Base-by-base conservation (phyloP, 2,888 invertebrate species). In the Trichopria drosophilae region DNA sequence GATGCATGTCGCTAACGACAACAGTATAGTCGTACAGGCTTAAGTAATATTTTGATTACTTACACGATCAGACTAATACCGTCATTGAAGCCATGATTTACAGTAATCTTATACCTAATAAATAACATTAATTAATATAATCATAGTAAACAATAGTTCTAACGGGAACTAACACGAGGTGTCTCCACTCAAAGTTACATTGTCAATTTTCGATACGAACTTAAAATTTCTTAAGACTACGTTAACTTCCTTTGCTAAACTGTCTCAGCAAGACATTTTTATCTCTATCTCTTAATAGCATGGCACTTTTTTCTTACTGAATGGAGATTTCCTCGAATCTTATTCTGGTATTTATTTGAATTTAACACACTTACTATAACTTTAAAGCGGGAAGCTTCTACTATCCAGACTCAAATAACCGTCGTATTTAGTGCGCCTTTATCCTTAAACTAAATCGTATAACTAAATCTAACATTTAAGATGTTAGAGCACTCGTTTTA, bases 1-100 rank as follows among this genome's bases (percentile, higher is more conserved):
- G 58, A 65, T 63, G 73, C 72, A 73, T 72, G 72, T 58, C 55
- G 61, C 57, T 62, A 64, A 54, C 57, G 57, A 65, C 62, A 52
- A 59, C 59, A 59, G 57, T 59, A 66, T 60, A 24, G 58, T 60
- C 53, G 58, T 20, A 24, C 32, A 24, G 56, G 65, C 64, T 69
- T 66, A 28, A 51, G 37, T 61, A 63, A 61, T 51, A 57, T 61
- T 57, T 54, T 40, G 57, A 60, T 50, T 55, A 60, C 50, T 62
- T 61, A 58, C 34, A 56, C 48, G 40, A 57, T 42, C 57, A 36
- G 51, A 62, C 61, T 66, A 65, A 64, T 62, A 59, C 53, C 53
- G 40, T 57, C 44, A 57, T 62, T 57, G 54, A 53, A 44, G 56
- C 48, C 57, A 57, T 52, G 51, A 57, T 58, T 62, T 57, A 39